Evolutionary conservation across 1,140 invertebrate species (phyloP).

Genomic region (Andrena cerasifolii): DNA sequence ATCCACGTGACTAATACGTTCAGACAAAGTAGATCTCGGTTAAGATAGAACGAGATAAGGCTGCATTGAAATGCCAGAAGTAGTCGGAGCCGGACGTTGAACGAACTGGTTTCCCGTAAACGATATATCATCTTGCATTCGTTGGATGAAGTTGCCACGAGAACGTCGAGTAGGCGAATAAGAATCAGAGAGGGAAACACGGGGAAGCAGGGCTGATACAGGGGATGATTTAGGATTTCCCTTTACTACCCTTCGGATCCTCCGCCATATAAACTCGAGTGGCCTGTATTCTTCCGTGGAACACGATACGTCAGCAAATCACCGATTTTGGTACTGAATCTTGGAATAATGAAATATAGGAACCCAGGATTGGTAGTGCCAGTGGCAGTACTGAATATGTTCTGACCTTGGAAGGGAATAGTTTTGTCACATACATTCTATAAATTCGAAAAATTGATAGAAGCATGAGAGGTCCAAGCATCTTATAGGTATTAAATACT

Average conservation of each 20-base stretch:
- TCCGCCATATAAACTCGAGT: neutral
- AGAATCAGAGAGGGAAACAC: constrained; percentile 32
- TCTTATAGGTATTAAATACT: too few species aligned
- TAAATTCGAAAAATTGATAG: too few species aligned
- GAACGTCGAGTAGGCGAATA: constrained; percentile 19
- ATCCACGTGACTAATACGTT: neutral
- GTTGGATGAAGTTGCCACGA: neutral
- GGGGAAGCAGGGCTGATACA: constrained; percentile 57
- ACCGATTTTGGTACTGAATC: neutral
- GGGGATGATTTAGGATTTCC: constrained; percentile 72
- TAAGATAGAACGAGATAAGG: neutral
- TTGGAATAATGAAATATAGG: too few species aligned
- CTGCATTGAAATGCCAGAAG: neutral
- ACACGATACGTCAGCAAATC: constrained; percentile 3
- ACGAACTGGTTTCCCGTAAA: constrained; percentile 4
- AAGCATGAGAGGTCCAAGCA: too few species aligned
- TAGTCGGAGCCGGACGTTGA: neutral
- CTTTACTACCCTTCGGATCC: constrained; percentile 47
- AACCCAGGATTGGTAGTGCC: too few species aligned
- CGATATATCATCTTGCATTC: constrained; percentile 23
- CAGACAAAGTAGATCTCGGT: neutral
- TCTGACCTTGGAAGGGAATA: too few species aligned
- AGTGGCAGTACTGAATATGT: too few species aligned
- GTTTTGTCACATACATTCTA: too few species aligned
- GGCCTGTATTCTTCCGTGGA: neutral